Evolutionary conservation across 2,888 invertebrate species (phyloP), one percentile per base, ranked within the genome.

Genomic region (Drosophila anomelani): DNA sequence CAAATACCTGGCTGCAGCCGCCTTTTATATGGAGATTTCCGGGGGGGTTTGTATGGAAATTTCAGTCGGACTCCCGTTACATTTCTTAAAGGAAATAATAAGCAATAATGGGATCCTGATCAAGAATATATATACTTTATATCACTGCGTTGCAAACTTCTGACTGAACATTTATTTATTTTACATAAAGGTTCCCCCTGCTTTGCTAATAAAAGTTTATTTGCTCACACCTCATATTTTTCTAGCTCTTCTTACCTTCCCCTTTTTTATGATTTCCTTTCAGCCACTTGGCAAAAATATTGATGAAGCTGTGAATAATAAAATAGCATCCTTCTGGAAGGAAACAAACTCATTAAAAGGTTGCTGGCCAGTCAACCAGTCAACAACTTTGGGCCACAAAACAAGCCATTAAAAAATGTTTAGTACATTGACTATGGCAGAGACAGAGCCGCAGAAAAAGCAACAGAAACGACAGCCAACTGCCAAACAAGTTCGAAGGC

Each of bases 351-450:
- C 59, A 68, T 68, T 68, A 59, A 58, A 67, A 75, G 49, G 75
- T 59, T 68, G 55, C 68, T 57, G 51, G 57, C 38, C 70, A 85
- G 83, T 73, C 79, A 84, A 67, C 80, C 82, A 88, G 75, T 76
- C 77, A 79, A 75, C 70, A 85, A 79, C 73, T 74, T 79, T 55
- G 71, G 68, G 68, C 85, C 78, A 74, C 88, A 88, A 78, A 88
- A 82, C 79, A 89, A 89, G 77, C 77, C 75, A 88, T 85, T 83
- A 79, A 87, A 73, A 85, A 74, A 73, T 74, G 62, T 63, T 78
- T 88, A 73, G 68, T 49, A 75, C 75, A 75, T 67, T 46, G 75
- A 73, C 57, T 49, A 68, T 49, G 58, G 57, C 47, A 57, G 55
- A 54, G 56, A 76, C 71, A 63, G 64, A 62, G 57, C 49, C 57